Evolutionary conservation across 2,113 vertebrate species (phyloP).

Genomic region (Hyperopisus bebe): DNA sequence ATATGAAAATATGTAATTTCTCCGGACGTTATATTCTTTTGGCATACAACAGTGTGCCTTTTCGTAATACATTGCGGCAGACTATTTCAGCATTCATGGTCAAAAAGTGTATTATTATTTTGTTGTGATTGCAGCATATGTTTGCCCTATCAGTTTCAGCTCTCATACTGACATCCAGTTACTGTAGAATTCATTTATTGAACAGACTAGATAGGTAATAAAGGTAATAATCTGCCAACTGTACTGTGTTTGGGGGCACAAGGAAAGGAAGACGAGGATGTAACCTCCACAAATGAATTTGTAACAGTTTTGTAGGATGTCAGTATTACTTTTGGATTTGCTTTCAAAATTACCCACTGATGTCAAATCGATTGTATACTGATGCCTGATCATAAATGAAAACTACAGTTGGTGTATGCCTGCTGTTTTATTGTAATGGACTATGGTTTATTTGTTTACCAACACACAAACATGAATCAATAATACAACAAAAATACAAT

Average conservation of each 20-base stretch:
- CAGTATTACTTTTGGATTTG: not conserved
- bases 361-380: not conserved
- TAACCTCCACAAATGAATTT: not conserved
- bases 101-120: not conserved
- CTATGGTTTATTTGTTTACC: not conserved
- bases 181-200: not conserved
- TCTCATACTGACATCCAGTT: not conserved
- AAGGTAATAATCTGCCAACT: not conserved
- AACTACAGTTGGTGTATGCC: not conserved
- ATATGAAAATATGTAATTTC: not conserved
- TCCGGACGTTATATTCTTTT: not conserved
- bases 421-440: not conserved
- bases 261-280: not conserved
- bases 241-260: not conserved
- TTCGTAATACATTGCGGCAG: not conserved
- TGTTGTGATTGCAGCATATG: not conserved
- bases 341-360: not conserved
- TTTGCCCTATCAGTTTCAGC: not conserved
- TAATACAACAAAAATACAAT: not conserved
- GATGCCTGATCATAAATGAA: not conserved
- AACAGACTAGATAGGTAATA: not conserved
- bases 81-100: not conserved
- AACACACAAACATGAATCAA: not conserved
- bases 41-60: not conserved
- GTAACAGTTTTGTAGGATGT: not conserved